A percentile compares a stretch with the other conserved stretches of the same genome.
Conservation (phyloP, 1,140 invertebrate species). For the Apis florea region DNA sequence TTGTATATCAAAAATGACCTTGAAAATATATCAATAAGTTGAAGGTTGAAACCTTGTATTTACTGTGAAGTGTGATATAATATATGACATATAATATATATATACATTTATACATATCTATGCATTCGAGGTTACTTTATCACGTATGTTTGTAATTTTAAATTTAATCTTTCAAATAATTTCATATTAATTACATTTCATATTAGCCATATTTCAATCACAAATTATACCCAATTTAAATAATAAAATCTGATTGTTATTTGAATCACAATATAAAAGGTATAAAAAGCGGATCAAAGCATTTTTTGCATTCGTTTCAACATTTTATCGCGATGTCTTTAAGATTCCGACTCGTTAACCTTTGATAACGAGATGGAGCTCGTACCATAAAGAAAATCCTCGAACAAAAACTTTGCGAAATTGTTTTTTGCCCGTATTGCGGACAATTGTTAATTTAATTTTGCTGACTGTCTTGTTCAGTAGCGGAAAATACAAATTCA, state of each 20-base stretch:
- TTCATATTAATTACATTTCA: background rate
- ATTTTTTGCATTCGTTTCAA: background rate
- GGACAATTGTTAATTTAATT: slow-evolving; percentile 23
- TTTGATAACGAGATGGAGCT: background rate
- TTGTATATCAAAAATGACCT: background rate
- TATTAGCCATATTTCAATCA: background rate
- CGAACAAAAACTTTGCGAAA: background rate
- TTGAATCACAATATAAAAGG: background rate
- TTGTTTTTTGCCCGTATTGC: background rate
- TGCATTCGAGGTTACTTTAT: background rate
- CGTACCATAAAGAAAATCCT: background rate
- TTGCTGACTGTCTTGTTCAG: background rate
- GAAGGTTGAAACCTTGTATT: background rate
- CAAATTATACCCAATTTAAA: background rate
- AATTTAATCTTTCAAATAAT: background rate
- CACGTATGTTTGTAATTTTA: background rate
- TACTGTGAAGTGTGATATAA: background rate
- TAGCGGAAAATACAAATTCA: background rate
- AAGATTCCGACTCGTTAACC: slow-evolving; percentile 12
- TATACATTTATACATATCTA: background rate
- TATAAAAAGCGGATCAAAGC: background rate
- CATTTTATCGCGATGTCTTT: background rate
- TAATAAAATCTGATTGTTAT: background rate
- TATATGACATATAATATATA: background rate
- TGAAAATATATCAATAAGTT: background rate